Percentiles rank a stretch among this genome's conserved stretches.
phyloP scores from a whole-genome alignment of 2,888 invertebrate genomes.

The Xanthostigma xanthostigma region DNA sequence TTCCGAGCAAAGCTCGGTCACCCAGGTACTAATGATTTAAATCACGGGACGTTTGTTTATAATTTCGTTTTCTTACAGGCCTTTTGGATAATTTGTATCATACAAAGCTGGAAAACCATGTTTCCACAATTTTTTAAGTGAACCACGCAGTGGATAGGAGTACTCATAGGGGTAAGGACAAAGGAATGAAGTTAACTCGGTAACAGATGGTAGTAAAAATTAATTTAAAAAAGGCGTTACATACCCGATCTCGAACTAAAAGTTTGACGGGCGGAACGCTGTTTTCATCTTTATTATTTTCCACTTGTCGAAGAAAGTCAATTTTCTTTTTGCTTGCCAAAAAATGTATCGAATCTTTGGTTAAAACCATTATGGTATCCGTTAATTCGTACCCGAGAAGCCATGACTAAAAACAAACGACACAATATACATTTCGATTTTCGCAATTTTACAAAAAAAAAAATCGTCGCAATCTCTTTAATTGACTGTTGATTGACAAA shows the following conservation, averaged over 20 bases:
- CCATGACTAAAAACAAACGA: conserved; percentile 59
- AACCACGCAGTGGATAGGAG: too few species aligned
- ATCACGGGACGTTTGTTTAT: too few species aligned
- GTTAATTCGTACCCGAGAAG: conserved; percentile 92
- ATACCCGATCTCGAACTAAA: conserved; percentile 78
- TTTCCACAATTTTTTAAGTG: too few species aligned
- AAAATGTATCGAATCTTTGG: conserved; percentile 73
- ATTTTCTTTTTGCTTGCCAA: conserved; percentile 96
- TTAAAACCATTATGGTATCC: conserved; percentile 87
- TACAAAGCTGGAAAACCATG: too few species aligned
- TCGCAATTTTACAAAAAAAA: neutral
- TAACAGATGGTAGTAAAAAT: neutral
- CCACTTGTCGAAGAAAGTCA: conserved; percentile 84
- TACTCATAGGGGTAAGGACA: too few species aligned
- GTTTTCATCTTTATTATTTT: conserved; percentile 67
- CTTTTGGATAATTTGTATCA: too few species aligned
- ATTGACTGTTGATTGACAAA: too few species aligned
- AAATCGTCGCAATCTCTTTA: too few species aligned
- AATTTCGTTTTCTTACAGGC: too few species aligned
- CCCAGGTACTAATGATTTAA: too few species aligned
- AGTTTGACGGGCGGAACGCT: conserved; percentile 75
- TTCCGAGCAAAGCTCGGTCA: too few species aligned
- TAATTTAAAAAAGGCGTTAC: conserved; percentile 18
- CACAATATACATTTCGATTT: neutral
- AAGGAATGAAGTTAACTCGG: neutral